Evolutionary conservation across 2,113 vertebrate genomes (phyloP).

Genomic region (Monopterus albus): DNA sequence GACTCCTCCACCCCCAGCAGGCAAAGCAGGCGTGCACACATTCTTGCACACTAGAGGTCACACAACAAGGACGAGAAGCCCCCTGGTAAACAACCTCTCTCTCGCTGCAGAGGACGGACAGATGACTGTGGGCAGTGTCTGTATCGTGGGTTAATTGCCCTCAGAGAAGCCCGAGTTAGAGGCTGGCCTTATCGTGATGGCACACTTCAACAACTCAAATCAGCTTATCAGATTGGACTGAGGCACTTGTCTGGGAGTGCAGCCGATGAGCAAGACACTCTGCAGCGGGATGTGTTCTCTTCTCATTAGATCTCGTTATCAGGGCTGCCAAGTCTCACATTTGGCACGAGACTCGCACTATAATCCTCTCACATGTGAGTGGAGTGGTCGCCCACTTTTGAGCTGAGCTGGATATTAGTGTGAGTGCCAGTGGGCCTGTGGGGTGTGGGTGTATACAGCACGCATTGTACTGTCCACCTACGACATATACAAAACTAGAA

Average conservation of each 20-base stretch:
- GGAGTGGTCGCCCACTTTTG: conserved; percentile 38
- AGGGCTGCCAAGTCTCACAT: conserved; percentile 51
- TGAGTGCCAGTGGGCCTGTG: conserved; percentile 10
- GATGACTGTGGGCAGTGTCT: conserved; percentile 29
- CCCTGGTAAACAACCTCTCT: conserved; percentile 63
- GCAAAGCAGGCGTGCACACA: conserved; percentile 29
- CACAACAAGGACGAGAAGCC: conserved; percentile 70
- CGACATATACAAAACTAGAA: neutral
- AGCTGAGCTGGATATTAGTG: conserved; percentile 9
- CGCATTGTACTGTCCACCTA: neutral
- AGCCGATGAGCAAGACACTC: conserved; percentile 44
- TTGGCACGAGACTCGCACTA: conserved; percentile 34
- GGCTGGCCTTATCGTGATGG: conserved; percentile 17
- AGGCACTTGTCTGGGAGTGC: conserved; percentile 53
- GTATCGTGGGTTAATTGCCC: conserved; percentile 53
- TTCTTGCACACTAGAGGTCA: conserved; percentile 69
- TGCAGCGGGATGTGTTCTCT: conserved; percentile 53
- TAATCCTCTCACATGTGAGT: conserved; percentile 51
- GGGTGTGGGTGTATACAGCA: neutral
- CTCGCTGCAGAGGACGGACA: conserved; percentile 19
- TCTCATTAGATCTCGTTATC: conserved; percentile 58
- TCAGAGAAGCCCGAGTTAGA: conserved; percentile 28
- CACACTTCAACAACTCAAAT: conserved; percentile 54
- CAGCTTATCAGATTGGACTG: conserved; percentile 47
- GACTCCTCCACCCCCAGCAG: conserved; percentile 63